Evolutionary conservation across 2,888 invertebrate species (phyloP), one percentile per base, ranked within the genome.

Genomic region (Atrina japonica): DNA sequence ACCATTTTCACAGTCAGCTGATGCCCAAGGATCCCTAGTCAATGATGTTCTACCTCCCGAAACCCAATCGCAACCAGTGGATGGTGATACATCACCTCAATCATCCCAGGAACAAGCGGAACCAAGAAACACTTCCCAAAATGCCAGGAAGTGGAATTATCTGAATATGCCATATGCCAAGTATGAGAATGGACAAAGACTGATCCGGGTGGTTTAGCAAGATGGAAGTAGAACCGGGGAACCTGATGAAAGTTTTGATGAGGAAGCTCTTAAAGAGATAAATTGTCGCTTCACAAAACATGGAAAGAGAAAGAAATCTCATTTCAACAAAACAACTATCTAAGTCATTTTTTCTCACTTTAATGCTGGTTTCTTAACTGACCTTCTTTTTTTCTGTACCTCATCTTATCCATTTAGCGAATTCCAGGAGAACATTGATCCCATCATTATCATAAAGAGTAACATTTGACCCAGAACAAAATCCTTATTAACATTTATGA

Each of bases 221-320:
- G 60, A 60, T 60, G 60, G 60, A 21, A 21, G 45, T n/a, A 45
- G 49, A 29, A 29, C 47, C 9, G 45, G 60, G 60, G 60, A 40
- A 18, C 29, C 60, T 47, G 49, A 60, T 47, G 47, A 45, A 21
- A 29, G 49, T 18, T 60, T 60, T 47, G 47, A 47, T 47, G 9
- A 6, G 18, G 35, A 56, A 35, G 7, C 7, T 23, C 35, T 2
- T 21, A 47, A 47, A n/a, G 35, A 56, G 1, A 40, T 56, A 29
- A 56, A 56, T 35, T 18, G 23, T 6, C 7, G 30, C 11, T 53
- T 53, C 14, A 53, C 53, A 7, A 53, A 53, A 27, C 2, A 25
- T 27, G 53, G 53, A 16, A 53, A 53, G 29, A 11, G 30, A 53
- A 53, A 29, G 29, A 25, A 25, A 27, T 25, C 53, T 53, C 29